Conservation (phyloP, 2,888 invertebrate species). For the Luffia ferchaultella region DNA sequence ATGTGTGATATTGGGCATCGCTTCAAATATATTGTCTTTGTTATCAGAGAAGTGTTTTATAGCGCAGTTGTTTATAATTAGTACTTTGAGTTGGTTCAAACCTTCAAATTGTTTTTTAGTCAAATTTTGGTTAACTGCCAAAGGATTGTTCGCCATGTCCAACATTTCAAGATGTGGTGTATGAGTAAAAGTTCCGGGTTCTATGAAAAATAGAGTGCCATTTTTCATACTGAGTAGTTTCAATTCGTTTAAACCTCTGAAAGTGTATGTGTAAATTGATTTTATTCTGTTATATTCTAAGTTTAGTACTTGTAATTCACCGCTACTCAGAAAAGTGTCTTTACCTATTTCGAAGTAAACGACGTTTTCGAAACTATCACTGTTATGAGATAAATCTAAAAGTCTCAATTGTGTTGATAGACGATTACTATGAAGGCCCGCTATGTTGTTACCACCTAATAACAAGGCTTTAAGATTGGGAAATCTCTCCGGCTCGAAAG, state of each 20-base stretch:
- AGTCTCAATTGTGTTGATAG: conserved; percentile 49
- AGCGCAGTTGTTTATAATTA: conserved; percentile 57
- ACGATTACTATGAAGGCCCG: conserved; percentile 56
- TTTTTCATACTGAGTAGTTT: conserved; percentile 58
- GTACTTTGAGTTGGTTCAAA: conserved; percentile 47
- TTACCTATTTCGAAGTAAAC: conserved; percentile 58
- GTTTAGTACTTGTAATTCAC: conserved; percentile 51
- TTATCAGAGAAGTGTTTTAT: conserved; percentile 44
- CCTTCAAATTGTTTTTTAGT: conserved; percentile 50
- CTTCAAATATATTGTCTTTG: conserved; percentile 56
- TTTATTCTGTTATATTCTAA: conserved; percentile 62
- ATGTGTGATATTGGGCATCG: conserved; percentile 55
- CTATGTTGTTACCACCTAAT: conserved; percentile 59
- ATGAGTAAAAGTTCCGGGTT: conserved; percentile 46
- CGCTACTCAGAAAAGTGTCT: conserved; percentile 55
- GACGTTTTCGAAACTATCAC: conserved; percentile 40
- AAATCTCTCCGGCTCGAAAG: conserved; percentile 49
- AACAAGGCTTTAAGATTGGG: conserved; percentile 59
- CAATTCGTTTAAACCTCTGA: conserved; percentile 54
- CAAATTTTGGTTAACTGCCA: conserved; percentile 44
- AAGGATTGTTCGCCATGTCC: conserved; percentile 62
- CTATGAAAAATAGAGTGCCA: conserved; percentile 55
- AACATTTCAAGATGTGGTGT: conserved; percentile 48
- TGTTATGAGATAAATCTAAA: conserved; percentile 60
- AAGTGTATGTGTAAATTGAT: conserved; percentile 53